These are phyloP conservation scores for Zophobas morio DNA, from an alignment of 1,140 invertebrate species.

Conservation along the genomic window DNA sequence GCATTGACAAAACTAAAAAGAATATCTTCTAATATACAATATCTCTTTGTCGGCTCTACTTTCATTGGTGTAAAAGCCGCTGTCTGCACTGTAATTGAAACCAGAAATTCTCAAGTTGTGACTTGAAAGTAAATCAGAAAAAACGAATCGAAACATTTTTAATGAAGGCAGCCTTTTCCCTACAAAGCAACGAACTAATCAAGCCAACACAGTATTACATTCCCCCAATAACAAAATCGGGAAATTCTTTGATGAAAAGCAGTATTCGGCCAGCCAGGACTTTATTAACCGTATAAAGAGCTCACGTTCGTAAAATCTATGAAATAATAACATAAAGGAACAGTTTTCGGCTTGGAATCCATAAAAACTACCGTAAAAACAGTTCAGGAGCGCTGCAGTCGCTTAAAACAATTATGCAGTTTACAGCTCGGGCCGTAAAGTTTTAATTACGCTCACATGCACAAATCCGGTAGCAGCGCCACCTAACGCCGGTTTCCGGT, in stretches of 20 bases:
- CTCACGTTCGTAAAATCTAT: conserved; percentile 23
- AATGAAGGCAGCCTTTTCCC: conserved; percentile 14
- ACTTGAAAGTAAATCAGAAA: conserved; percentile 38
- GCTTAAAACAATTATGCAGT: conserved; percentile 35
- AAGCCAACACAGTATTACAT: conserved; percentile 22
- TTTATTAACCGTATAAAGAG: conserved; percentile 15
- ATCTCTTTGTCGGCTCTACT: conserved; percentile 19
- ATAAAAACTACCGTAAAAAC: conserved; percentile 17
- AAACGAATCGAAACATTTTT: conserved; percentile 19
- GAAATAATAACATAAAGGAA: conserved; percentile 28
- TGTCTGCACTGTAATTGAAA: conserved; percentile 17
- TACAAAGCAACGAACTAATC: conserved; percentile 24
- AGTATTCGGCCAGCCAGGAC: background rate
- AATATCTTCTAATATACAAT: background rate
- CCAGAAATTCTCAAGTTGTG: conserved; percentile 21
- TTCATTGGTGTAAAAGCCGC: background rate
- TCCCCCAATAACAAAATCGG: conserved; percentile 24
- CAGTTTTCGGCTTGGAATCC: conserved; percentile 14
- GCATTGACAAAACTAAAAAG: background rate
- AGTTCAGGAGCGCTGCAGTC: background rate
- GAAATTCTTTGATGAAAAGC: conserved; percentile 17
- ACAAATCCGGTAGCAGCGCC: conserved; percentile 18
- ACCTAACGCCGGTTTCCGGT: conserved; percentile 25
- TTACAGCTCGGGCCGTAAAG: conserved; percentile 32
- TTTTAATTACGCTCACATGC: conserved; percentile 33